Conservation (phyloP, 2,113 vertebrate genomes). For the Acrocephalus arundinaceus region DNA sequence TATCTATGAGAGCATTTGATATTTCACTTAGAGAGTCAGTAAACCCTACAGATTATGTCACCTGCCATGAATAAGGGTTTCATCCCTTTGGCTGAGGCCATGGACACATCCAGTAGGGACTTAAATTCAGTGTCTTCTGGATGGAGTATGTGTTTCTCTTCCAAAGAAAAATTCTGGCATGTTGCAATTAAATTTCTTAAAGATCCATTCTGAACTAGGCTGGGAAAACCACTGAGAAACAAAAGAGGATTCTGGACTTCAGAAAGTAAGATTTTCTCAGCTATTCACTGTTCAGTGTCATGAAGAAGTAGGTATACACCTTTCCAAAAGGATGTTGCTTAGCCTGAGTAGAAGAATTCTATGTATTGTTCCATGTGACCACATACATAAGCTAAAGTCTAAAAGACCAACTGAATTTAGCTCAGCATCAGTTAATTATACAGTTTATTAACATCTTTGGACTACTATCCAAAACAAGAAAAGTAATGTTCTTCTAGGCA, state of each 20-base stretch:
- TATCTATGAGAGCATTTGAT: background rate
- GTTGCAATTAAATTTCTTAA: background rate
- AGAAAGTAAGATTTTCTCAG: background rate
- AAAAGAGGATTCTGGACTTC: background rate
- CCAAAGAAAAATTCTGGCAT: background rate
- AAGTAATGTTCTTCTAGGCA: background rate
- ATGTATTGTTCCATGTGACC: background rate
- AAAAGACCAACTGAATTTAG: background rate
- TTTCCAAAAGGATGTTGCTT: background rate
- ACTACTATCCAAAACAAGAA: background rate
- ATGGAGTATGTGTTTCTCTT: background rate
- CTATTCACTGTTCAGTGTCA: background rate
- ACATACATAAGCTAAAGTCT: background rate
- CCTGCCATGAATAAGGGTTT: background rate
- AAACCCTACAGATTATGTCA: background rate
- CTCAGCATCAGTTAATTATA: background rate
- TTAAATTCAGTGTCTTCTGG: background rate
- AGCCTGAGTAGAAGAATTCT: background rate
- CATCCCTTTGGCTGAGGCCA: background rate
- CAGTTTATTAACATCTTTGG: background rate
- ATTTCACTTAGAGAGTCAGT: background rate
- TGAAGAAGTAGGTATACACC: background rate
- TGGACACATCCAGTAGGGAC: background rate
- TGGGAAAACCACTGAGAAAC: background rate
- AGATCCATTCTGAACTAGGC: background rate